Base-by-base conservation (phyloP, 2,113 vertebrate species). In the Proterorhinus semilunaris region DNA sequence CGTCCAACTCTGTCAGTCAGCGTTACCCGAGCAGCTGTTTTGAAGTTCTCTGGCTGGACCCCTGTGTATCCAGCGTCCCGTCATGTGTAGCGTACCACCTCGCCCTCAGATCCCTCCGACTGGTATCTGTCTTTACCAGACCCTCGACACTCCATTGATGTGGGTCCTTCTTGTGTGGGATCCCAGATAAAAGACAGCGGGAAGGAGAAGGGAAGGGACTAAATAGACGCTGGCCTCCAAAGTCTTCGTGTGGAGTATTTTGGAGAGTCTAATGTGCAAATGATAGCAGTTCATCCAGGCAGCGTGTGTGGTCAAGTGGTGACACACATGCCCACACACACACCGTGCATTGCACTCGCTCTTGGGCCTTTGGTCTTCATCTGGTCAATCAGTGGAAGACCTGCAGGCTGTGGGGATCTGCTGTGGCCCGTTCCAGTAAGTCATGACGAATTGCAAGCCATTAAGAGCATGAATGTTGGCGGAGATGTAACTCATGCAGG, bases 11-110 rank as follows among this genome's bases (percentile, higher is more conserved):
- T 51, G 42, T 75, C 58, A 45, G 52, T 48, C 63, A 42, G 11
- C 66, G 49, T 62, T 65, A 62, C 71, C 62, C 21, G 55, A 72
- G 54, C 74, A 65, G 74, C 76, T 74, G 74, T 72, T 68, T 80
- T 81, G 75, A 61, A 73, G 93, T 90, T 92, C 92, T 89, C 84
- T 91, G 93, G 93, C 59, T 50, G 42, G 15, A 54, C 62, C 65
- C 48, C 72, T 63, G 42, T 0, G 3, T 59, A 65, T 68, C 45
- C 64, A 49, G 86, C 81, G 81, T 91, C 91, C 78, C 91, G 83
- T 89, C 89, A 72, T 72, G 70, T 58, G 54, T 49, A 44, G 69
- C 48, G 63, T 74, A 66, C 79, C 72, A 76, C 67, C 62, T 69
- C 67, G 65, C 44, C 59, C 64, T 71, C 59, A 67, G 74, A 78